phyloP scores from a whole-genome alignment of 2,113 vertebrate species.

The Campylomormyrus tamandua region DNA sequence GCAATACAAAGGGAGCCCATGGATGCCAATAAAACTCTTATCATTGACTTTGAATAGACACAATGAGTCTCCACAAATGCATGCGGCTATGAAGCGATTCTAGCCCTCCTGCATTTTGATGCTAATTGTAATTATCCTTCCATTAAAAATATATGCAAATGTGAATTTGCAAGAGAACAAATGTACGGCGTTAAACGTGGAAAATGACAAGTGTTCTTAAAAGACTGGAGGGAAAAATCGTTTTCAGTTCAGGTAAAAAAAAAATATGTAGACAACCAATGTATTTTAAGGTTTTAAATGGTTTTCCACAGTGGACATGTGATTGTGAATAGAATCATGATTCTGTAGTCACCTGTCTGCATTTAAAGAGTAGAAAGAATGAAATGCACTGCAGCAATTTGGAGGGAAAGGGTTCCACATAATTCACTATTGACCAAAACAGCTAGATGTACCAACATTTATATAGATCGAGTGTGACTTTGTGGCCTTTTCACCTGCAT shows the following conservation, averaged over 20 bases:
- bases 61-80: neutral
- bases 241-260: neutral
- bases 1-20: neutral
- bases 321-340: neutral
- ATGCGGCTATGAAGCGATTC: neutral
- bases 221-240: neutral
- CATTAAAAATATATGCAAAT: neutral
- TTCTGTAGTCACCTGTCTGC: neutral
- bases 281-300: neutral
- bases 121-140: slow-evolving; percentile 10
- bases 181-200: neutral
- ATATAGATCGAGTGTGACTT: neutral
- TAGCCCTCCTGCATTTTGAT: neutral
- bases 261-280: neutral
- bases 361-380: neutral
- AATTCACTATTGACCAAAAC: neutral
- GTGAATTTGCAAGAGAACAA: neutral
- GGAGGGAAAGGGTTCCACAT: neutral
- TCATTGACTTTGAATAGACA: neutral
- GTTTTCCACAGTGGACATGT: neutral
- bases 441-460: neutral
- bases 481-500: neutral
- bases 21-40: slow-evolving; percentile 1
- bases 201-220: slow-evolving; percentile 5
- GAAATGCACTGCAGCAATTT: neutral